Evolutionary conservation across 2,888 invertebrate species (phyloP), one percentile per base, ranked within the genome.

Genomic region (Junonia oenone): DNA sequence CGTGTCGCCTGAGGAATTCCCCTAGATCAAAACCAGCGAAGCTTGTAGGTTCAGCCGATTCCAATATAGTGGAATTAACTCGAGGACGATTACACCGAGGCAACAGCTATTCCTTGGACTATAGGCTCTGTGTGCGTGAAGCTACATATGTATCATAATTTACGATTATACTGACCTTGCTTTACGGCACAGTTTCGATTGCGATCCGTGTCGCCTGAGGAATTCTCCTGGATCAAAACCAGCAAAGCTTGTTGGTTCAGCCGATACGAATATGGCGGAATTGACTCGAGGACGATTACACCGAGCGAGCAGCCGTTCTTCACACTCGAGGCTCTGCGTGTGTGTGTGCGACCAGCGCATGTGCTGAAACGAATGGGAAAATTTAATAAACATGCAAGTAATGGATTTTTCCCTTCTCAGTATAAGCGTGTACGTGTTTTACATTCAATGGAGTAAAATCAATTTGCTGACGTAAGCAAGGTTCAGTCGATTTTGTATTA

Each of bases 61-160:
- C 94, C 81, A 96, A 96, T 72, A 96, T 96, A 67, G 96, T 96
- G 58, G 96, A 96, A 81, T 96, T 96, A 75, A 96, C 95, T 54
- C 96, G 92, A 61, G 95, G 95, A 63, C 96, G 91, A 65, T 91
- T 91, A 68, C 92, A 91, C 58, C 91, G 91, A 49, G 92, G 88
- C 71, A 92, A 86, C 45, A 90, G 68, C 51, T 85, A 91, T 78
- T 91, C 93, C 73, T 91, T 92, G 71, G 91, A 93, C 83, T 92
- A 92, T 68, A 92, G 83, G 72, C 92, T 92, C 63, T 92, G 92
- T 53, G 92, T 92, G 76, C 93, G 94, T 68, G 93, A n/a, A n/a
- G n/a, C n/a, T n/a, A n/a, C 33, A 48, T 27, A 47, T 35, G 33
- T 48, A 13, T 53, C 26, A 5, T n/a, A n/a, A 2, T 15, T 22